Evolutionary conservation across 2,797 vertebrate genomes (phyloP).

Genomic region (Anguilla obscura): DNA sequence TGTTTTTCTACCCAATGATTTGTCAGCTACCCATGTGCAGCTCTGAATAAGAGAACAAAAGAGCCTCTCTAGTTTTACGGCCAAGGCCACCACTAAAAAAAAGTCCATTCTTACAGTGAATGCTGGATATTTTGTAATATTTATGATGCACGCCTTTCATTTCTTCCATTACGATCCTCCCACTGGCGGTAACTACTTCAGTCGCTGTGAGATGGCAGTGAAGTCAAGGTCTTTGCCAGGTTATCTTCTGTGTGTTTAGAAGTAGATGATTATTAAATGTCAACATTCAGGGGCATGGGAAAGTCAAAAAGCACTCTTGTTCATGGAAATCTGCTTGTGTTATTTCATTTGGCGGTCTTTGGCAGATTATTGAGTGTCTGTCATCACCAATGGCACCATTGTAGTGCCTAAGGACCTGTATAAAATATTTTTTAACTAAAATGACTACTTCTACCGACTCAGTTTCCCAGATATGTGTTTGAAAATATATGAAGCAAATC

Average conservation of each 20-base stretch:
- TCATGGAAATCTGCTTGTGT: not conserved
- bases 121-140: not conserved
- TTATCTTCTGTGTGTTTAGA: slow-evolving; percentile 32
- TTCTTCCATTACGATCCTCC: not conserved
- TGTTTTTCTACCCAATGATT: not conserved
- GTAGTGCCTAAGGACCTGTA: slow-evolving; percentile 54
- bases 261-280: slow-evolving; percentile 31
- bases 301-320: slow-evolving; percentile 23
- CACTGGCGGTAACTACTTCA: not conserved
- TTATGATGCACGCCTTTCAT: not conserved
- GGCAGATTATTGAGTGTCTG: slow-evolving; percentile 11
- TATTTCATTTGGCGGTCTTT: slow-evolving; percentile 5
- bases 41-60: not conserved
- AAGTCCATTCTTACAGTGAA: no score
- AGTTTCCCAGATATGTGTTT: not conserved
- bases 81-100: not conserved
- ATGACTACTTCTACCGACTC: not conserved
- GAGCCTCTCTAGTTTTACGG: not conserved
- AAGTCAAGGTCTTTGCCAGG: slow-evolving; percentile 29
- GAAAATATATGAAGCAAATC: not conserved
- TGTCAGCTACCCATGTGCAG: not conserved
- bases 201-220: slow-evolving; percentile 16
- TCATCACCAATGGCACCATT: not conserved
- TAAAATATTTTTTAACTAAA: not conserved
- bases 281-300: slow-evolving; percentile 29